Evolutionary conservation across 2,113 vertebrate species (phyloP).

Genomic region (Nasalis larvatus): DNA sequence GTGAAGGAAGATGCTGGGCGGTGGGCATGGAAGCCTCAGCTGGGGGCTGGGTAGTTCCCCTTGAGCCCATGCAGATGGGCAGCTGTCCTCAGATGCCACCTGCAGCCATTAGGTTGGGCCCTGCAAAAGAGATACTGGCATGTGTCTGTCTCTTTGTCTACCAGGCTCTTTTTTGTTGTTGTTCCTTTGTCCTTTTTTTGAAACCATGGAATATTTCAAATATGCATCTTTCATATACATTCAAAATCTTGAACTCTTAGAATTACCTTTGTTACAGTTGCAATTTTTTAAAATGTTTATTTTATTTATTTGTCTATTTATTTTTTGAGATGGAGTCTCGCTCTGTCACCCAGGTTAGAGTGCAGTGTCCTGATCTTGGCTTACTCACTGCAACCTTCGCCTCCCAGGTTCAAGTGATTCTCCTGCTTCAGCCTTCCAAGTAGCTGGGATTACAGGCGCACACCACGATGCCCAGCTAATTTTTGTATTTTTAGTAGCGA

Average conservation of each 20-base stretch:
- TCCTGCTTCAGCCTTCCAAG: too few species aligned
- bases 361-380: too few species aligned
- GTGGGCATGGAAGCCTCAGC: background rate
- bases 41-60: background rate
- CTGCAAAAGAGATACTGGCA: background rate
- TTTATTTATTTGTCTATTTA: too few species aligned
- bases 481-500: background rate
- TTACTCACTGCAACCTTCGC: too few species aligned
- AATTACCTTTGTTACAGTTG: background rate
- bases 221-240: background rate
- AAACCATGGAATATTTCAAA: background rate
- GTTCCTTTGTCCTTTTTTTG: background rate
- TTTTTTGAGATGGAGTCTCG: too few species aligned
- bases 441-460: too few species aligned
- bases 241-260: background rate
- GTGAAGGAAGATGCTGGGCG: background rate
- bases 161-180: background rate
- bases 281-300: background rate
- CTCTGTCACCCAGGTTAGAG: too few species aligned
- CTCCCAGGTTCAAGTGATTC: too few species aligned
- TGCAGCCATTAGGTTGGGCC: background rate
- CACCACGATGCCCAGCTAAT: too few species aligned
- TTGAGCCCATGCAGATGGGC: background rate
- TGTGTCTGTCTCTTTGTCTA: background rate
- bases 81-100: background rate